These are phyloP conservation scores for Morpho deidamia DNA, from an alignment of 2,888 invertebrate species.

Conservation along the genomic window DNA sequence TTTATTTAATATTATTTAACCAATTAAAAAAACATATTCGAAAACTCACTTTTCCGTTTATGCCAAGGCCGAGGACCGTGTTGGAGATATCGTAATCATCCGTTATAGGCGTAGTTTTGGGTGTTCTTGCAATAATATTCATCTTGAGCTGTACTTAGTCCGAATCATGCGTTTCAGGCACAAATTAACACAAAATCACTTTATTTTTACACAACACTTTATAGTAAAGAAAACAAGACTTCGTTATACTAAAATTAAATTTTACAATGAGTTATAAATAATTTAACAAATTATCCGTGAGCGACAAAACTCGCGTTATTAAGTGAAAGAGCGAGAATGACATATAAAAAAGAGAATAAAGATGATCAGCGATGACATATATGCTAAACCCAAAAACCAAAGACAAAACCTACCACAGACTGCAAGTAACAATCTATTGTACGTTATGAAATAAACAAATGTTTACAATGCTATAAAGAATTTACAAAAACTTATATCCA, in stretches of 20 bases:
- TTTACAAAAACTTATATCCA: too few species aligned
- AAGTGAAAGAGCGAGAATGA: not conserved
- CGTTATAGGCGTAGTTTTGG: constrained; percentile 89
- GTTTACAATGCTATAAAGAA: too few species aligned
- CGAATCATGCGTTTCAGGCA: constrained; percentile 16
- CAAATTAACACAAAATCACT: constrained; percentile 15
- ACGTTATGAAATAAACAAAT: too few species aligned
- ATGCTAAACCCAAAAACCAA: too few species aligned
- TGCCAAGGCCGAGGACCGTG: constrained; percentile 96
- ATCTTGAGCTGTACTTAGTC: constrained; percentile 35
- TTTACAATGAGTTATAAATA: not conserved
- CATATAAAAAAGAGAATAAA: too few species aligned
- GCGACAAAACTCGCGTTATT: constrained; percentile 15
- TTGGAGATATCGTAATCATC: constrained; percentile 96
- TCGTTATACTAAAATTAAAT: not conserved
- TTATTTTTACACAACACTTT: constrained; percentile 1
- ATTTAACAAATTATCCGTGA: constrained; percentile 17
- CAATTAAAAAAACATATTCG: constrained; percentile 4
- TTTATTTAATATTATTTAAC: not conserved
- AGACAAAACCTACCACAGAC: too few species aligned
- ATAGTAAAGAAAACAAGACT: not conserved
- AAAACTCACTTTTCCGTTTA: constrained; percentile 91
- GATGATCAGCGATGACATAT: too few species aligned
- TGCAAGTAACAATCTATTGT: too few species aligned
- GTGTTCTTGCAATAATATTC: constrained; percentile 64